Base-by-base conservation (phyloP, 2,113 vertebrate genomes). In the Calcarius ornatus region DNA sequence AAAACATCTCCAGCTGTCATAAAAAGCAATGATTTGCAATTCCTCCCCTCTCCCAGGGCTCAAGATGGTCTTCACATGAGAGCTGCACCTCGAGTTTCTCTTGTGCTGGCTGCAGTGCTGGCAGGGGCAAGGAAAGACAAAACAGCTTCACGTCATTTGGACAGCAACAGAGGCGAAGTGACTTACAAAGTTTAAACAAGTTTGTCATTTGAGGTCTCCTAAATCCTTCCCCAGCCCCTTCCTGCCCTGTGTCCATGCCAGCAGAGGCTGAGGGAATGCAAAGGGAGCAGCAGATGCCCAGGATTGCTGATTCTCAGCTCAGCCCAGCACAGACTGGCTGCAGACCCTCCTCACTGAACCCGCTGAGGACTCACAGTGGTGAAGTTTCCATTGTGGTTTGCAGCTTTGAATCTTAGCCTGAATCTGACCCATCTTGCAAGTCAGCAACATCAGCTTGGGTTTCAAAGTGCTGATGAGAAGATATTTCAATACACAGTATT, bases 401-500 rank as follows among this genome's bases (percentile, higher is more conserved):
- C 30, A 50, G 0, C 45, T 87, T 18, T 59, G 45, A 91, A 61
- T 89, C 73, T 84, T 12, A 48, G 37, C 50, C 24, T 21, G 19
- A 78, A 84, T 56, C 79, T 94, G 77, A 86, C 77, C 43, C 43
- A 68, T 48, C 91, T 94, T 89, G 80, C 82, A 75, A 70, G 81
- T 83, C 88, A 92, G 80, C 92, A 88, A 19, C 33, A 28, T 20
- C 64, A 90, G 42, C 54, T 1, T 35, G 64, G 37, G 31, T 43
- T 92, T 76, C 77, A 79, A 80, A 48, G 24, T 5, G n/a, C 80
- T 94, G 80, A 91, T 83, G 48, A 70, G 19, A 23, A 83, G 79
- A 70, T 90, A 83, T 77, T 77, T 83, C 42, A 56, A 24, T 4
- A 20, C 3, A 10, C 10, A 21, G 15, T 27, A 10, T 54, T 90